These are phyloP conservation scores for Patella ulyssiponensis DNA, from an alignment of 2,888 invertebrate genomes.

Conservation along the genomic window DNA sequence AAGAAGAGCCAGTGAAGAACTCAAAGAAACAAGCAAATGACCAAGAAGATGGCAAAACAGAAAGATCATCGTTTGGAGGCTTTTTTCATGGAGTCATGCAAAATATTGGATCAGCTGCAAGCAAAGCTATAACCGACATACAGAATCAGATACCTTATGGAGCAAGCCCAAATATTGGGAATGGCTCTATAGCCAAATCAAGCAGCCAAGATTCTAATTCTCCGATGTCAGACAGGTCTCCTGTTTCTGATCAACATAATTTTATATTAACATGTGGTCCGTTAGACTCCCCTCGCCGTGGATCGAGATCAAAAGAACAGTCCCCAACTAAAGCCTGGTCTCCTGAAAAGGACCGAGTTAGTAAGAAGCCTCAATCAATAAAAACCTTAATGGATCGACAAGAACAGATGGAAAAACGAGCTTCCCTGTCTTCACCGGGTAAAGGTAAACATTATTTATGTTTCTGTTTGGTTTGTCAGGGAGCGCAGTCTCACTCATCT, in stretches of 20 bases:
- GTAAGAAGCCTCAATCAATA: slow-evolving; percentile 45
- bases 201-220: not conserved
- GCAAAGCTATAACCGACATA: slow-evolving; percentile 57
- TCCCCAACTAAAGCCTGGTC: not conserved
- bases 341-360: slow-evolving; percentile 24
- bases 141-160: slow-evolving; percentile 47
- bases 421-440: slow-evolving; percentile 14
- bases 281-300: not conserved
- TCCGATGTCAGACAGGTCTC: not conserved
- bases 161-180: slow-evolving; percentile 25
- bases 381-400: slow-evolving; percentile 49
- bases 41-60: not conserved
- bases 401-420: slow-evolving; percentile 45
- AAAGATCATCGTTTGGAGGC: not conserved
- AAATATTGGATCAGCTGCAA: slow-evolving; percentile 59
- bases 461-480: too few relatives aligned
- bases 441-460: not conserved
- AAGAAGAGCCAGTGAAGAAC: not conserved
- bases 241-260: not conserved
- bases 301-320: not conserved
- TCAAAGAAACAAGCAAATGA: not conserved
- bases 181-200: slow-evolving; percentile 24
- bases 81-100: slow-evolving; percentile 33
- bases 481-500: too few relatives aligned
- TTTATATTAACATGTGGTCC: not conserved